These are phyloP conservation scores for Fopius arisanus DNA, from an alignment of 1,140 invertebrate species.

Conservation along the genomic window DNA sequence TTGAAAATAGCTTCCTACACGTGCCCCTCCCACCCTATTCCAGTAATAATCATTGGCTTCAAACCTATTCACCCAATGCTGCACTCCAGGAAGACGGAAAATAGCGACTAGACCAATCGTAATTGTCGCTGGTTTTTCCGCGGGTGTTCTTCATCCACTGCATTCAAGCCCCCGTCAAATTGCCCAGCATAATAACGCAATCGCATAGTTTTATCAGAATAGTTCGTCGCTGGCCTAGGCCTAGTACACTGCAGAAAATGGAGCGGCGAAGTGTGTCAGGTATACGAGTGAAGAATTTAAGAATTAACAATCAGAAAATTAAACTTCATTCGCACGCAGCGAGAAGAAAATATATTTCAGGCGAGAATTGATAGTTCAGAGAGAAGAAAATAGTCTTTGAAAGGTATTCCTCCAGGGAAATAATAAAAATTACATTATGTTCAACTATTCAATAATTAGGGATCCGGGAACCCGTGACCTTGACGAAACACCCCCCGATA, in stretches of 20 bases:
- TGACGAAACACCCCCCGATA: too few species aligned
- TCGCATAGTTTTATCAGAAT: conserved; percentile 47
- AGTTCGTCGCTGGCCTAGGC: conserved; percentile 47
- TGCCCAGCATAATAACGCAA: conserved; percentile 45
- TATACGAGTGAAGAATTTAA: conserved; percentile 23
- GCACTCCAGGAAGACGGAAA: not conserved
- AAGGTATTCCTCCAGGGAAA: too few species aligned
- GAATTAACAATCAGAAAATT: not conserved
- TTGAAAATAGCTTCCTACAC: not conserved
- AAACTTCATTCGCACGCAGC: too few species aligned
- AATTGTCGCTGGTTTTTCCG: not conserved
- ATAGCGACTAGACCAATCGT: not conserved
- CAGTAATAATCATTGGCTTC: not conserved
- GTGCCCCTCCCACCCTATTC: not conserved
- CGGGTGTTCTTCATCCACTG: not conserved
- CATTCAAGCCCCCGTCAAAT: conserved; percentile 31
- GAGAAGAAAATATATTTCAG: too few species aligned
- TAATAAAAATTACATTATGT: too few species aligned
- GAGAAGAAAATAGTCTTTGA: too few species aligned
- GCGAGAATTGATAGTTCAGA: too few species aligned
- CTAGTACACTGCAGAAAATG: conserved; percentile 44
- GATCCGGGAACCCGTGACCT: too few species aligned
- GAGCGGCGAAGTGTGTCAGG: conserved; percentile 42
- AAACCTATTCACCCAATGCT: not conserved
- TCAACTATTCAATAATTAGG: too few species aligned